phyloP scores from a whole-genome alignment of 1,140 invertebrate genomes.

The Drosophila miranda region DNA sequence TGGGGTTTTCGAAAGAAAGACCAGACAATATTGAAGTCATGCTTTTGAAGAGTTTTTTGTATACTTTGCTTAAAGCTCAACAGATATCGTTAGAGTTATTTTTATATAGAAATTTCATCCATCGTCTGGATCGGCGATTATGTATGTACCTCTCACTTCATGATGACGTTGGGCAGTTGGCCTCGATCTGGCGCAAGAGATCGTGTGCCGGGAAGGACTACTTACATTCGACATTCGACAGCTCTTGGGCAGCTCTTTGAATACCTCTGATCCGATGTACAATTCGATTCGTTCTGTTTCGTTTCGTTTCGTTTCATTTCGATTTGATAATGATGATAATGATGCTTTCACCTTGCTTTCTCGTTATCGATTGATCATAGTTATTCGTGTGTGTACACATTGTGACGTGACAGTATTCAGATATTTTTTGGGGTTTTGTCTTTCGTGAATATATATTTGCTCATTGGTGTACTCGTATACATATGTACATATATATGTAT shows the following conservation, averaged over 20 bases:
- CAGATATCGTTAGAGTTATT: constrained; percentile 21
- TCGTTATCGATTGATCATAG: constrained; percentile 5
- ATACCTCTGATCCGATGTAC: constrained; percentile 28
- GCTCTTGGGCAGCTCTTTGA: constrained; percentile 16
- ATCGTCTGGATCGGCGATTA: neutral
- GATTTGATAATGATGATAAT: constrained; percentile 23
- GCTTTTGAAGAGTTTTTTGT: constrained; percentile 37
- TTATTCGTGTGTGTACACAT: constrained; percentile 8
- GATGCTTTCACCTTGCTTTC: constrained; percentile 32
- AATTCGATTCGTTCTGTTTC: neutral
- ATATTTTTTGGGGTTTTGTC: constrained; percentile 21
- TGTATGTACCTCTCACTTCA: constrained; percentile 28
- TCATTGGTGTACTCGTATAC: neutral
- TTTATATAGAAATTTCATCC: constrained; percentile 16
- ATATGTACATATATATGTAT: neutral
- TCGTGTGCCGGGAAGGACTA: constrained; percentile 22
- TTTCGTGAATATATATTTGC: constrained; percentile 4
- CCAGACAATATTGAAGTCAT: constrained; percentile 40
- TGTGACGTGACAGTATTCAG: constrained; percentile 5
- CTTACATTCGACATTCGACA: constrained; percentile 46
- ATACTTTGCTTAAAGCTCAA: constrained; percentile 25
- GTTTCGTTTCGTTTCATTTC: neutral
- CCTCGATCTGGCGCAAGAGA: too few species aligned
- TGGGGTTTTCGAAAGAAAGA: constrained; percentile 17
- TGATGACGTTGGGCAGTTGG: too few species aligned